Evolutionary conservation across 2,113 vertebrate species (phyloP).

Genomic region (Puma concolor): DNA sequence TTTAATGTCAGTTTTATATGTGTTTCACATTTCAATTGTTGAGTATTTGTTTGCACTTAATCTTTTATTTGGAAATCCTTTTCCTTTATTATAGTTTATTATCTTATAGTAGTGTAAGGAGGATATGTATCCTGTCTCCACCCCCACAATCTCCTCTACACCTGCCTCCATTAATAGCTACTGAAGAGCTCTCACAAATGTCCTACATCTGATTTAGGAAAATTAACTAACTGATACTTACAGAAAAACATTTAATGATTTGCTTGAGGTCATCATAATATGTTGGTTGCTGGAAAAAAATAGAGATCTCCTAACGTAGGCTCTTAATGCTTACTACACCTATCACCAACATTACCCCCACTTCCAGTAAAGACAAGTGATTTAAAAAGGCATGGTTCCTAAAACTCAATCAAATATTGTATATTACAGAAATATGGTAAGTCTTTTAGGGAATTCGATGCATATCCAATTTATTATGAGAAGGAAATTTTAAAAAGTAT

Average conservation of each 20-base stretch:
- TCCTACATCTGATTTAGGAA: background rate
- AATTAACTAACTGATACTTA: background rate
- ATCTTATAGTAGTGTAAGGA: background rate
- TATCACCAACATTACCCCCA: background rate
- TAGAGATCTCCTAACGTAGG: background rate
- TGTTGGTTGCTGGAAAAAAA: background rate
- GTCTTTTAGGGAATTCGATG: background rate
- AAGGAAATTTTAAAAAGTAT: background rate
- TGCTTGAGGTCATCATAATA: background rate
- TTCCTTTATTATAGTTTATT: background rate
- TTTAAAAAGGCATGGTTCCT: background rate
- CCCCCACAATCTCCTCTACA: background rate
- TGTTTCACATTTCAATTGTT: background rate
- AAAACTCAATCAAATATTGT: background rate
- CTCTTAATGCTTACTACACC: background rate
- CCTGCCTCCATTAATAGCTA: background rate
- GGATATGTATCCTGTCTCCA: background rate
- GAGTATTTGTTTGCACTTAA: background rate
- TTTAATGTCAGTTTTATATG: background rate
- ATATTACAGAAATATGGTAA: background rate
- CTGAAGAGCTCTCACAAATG: background rate
- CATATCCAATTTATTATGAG: background rate
- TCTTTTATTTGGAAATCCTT: background rate
- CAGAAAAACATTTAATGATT: background rate
- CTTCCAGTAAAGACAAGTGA: background rate